Percentiles rank a stretch among this genome's conserved stretches.
These are phyloP conservation scores for Sycobia sp. DNA, from an alignment of 1,140 invertebrate genomes.

Conservation along the genomic window DNA sequence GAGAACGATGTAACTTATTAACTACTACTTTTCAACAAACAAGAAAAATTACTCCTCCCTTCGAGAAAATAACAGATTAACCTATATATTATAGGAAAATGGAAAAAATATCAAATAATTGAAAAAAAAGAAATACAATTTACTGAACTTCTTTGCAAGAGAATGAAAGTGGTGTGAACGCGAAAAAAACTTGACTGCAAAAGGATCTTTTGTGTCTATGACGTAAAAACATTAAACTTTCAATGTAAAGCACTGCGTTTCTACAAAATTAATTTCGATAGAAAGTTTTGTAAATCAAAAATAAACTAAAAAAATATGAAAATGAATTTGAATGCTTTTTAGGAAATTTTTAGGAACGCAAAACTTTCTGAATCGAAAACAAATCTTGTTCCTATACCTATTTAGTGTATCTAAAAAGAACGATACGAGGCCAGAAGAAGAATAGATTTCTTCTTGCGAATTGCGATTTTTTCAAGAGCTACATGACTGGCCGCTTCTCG, in stretches of 20 bases:
- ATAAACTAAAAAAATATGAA: too few species aligned
- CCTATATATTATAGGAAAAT: neutral
- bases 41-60: neutral
- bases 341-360: neutral
- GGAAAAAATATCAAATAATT: neutral
- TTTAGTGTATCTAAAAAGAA: slow-evolving; percentile 5
- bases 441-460: neutral
- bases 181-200: neutral
- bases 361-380: slow-evolving; percentile 14
- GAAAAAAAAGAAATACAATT: neutral
- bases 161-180: neutral
- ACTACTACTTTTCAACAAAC: neutral
- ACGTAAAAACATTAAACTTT: neutral
- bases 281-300: slow-evolving; percentile 15
- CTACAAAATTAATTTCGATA: neutral
- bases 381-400: slow-evolving; percentile 32
- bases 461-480: neutral
- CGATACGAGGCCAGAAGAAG: slow-evolving; percentile 3
- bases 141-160: too few species aligned
- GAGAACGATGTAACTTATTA: neutral
- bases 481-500: neutral
- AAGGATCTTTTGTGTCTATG: neutral
- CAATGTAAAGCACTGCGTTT: neutral
- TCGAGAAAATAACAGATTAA: neutral
- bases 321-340: too few species aligned